phyloP scores from a whole-genome alignment of 2,113 vertebrate genomes.

The Notarius quadriscutis region DNA sequence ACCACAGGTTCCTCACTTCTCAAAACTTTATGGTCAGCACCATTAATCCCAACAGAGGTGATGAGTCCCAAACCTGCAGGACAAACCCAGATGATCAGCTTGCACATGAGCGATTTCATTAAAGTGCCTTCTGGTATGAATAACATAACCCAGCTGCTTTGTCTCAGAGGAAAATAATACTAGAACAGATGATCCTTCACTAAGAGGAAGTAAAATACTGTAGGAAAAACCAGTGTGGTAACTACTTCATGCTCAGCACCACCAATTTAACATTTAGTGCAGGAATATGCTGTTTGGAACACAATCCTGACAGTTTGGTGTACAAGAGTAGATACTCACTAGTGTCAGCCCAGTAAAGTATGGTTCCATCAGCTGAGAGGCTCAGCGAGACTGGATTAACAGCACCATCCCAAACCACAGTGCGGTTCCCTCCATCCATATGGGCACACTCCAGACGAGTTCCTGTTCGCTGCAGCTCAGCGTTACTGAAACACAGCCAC shows the following conservation, averaged over 20 bases:
- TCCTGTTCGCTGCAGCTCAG: neutral
- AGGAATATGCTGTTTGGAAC: neutral
- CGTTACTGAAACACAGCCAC: slow-evolving; percentile 79
- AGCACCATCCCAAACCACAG: slow-evolving; percentile 73
- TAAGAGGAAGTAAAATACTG: too few relatives aligned
- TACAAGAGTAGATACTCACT: slow-evolving; percentile 64
- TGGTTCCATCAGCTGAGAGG: slow-evolving; percentile 72
- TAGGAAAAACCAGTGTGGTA: too few relatives aligned
- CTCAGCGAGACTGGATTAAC: slow-evolving; percentile 72
- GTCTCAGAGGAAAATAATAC: too few relatives aligned
- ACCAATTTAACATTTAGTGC: neutral
- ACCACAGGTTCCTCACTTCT: slow-evolving; percentile 65
- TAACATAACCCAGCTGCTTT: too few relatives aligned
- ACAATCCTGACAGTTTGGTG: neutral
- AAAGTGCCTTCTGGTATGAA: too few relatives aligned
- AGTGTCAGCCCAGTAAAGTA: slow-evolving; percentile 83
- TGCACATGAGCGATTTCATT: neutral
- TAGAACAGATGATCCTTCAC: too few relatives aligned
- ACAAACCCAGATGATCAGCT: neutral
- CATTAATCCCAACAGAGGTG: slow-evolving; percentile 74
- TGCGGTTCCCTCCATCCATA: slow-evolving; percentile 79
- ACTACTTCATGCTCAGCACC: too few relatives aligned
- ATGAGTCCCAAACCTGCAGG: slow-evolving; percentile 74
- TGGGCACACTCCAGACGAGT: slow-evolving; percentile 75
- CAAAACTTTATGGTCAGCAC: slow-evolving; percentile 74